These are phyloP conservation scores for Scalopus aquaticus DNA, from an alignment of 2,113 vertebrate species.

Conservation along the genomic window DNA sequence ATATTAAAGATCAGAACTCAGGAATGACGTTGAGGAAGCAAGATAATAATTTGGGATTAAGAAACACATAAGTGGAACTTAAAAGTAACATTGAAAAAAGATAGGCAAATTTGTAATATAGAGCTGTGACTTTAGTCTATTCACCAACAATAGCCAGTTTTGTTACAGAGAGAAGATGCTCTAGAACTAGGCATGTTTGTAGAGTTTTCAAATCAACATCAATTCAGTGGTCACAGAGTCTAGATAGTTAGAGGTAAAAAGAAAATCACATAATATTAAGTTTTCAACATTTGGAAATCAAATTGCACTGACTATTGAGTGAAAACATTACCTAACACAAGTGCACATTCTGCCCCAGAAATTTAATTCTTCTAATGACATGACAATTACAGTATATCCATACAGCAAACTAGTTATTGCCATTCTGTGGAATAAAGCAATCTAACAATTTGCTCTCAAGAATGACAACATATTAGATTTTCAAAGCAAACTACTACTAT, in stretches of 20 bases:
- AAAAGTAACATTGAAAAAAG: not conserved
- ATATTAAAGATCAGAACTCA: not conserved
- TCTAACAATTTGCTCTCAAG: slow-evolving; percentile 57
- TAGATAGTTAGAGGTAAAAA: slow-evolving; percentile 1
- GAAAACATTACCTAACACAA: slow-evolving; percentile 69
- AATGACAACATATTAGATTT: not conserved
- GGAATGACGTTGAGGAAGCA: not conserved
- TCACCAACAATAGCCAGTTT: not conserved
- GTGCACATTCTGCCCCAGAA: slow-evolving; percentile 74
- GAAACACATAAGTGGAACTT: not conserved
- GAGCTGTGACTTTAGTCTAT: not conserved
- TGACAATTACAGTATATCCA: slow-evolving; percentile 74
- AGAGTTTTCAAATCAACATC: not conserved
- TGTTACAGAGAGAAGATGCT: not conserved
- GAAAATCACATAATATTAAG: not conserved
- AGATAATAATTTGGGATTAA: not conserved
- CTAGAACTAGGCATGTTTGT: not conserved
- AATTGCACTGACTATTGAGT: slow-evolving; percentile 74
- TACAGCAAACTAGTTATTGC: slow-evolving; percentile 78
- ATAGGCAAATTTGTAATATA: not conserved
- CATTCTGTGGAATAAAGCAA: slow-evolving; percentile 67
- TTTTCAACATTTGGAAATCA: not conserved
- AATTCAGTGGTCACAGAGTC: not conserved
- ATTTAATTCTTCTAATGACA: slow-evolving; percentile 81
- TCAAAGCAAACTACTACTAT: no score